These are phyloP conservation scores for Beroe ovata DNA, from an alignment of 37 sponge, comb jelly and placozoan species.

Conservation along the genomic window DNA sequence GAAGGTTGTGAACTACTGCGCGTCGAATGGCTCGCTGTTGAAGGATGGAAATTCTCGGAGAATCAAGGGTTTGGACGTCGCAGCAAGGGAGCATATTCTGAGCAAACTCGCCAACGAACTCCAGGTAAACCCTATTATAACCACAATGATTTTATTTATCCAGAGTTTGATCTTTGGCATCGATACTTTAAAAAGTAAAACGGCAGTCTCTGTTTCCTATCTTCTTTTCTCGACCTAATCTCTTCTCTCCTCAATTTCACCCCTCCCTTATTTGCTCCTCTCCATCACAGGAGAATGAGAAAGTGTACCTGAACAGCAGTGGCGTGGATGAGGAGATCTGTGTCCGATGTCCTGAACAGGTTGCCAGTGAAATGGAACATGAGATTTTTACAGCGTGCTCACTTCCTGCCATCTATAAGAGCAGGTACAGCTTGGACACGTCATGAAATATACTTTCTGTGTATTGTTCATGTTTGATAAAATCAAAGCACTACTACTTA, in stretches of 20 bases:
- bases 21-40: neutral
- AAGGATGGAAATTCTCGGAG: neutral
- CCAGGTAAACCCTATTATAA: too few species aligned
- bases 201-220: too few species aligned
- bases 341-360: neutral
- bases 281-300: constrained; percentile 11
- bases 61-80: constrained; percentile 15
- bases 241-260: too few species aligned
- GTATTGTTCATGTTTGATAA: too few species aligned
- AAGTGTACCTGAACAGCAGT: constrained; percentile 5
- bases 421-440: too few species aligned
- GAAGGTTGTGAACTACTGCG: neutral
- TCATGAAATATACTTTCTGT: too few species aligned
- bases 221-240: too few species aligned
- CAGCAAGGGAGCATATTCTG: constrained; percentile 24
- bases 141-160: too few species aligned
- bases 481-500: too few species aligned
- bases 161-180: too few species aligned
- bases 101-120: constrained; percentile 3
- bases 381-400: neutral
- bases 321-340: neutral
- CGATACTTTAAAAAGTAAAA: too few species aligned
- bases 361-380: constrained; percentile 22
- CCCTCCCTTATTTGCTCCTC: too few species aligned
- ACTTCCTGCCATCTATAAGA: constrained; percentile 15